Evolutionary conservation across 1,140 invertebrate species (phyloP), one percentile per base, ranked within the genome.

Genomic region (Drosophila persimilis): DNA sequence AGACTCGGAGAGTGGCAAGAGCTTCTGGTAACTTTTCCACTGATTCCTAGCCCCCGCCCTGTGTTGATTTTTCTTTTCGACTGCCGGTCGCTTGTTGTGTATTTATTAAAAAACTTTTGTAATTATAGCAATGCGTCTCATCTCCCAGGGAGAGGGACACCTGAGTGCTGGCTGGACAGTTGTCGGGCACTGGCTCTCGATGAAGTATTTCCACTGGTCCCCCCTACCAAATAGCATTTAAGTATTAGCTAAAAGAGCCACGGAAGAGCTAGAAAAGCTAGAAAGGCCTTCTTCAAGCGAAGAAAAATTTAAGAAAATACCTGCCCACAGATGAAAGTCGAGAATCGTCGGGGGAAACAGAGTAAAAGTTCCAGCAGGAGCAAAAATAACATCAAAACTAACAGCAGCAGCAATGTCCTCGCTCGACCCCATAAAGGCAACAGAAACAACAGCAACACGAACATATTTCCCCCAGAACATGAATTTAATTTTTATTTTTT

Each of bases 41-140:
- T 9, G 31, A 7, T 11, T 8, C 31, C 29, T 2, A 17, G 8
- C 29, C 7, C 20, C 20, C 20, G 1, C 51, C 39, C 64, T 48
- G 64, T 77, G 64, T 70, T 83, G 79, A 81, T 77, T 65, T 83
- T 84, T 62, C 50, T 61, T 72, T 63, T 76, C 35, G 51, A 29
- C 64, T 69, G 51, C 63, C 65, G 11, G 67, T 56, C 48, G 59
- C 47, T 74, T 65, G 71, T 73, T 84, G 55, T 85, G 65, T 76
- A 84, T 85, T 80, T 84, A 84, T 84, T 84, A 84, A 85, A 84
- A 83, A 84, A 84, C 61, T 84, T 84, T 84, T 84, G 80, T 85
- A 84, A 84, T 84, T 84, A 84, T 75, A 76, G 66, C 72, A 69
- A 80, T 85, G 79, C 78, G 79, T 83, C 66, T 62, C 50, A 41